Evolutionary conservation across 2,113 vertebrate genomes (phyloP).

Genomic region (Paramisgurnus dabryanus): DNA sequence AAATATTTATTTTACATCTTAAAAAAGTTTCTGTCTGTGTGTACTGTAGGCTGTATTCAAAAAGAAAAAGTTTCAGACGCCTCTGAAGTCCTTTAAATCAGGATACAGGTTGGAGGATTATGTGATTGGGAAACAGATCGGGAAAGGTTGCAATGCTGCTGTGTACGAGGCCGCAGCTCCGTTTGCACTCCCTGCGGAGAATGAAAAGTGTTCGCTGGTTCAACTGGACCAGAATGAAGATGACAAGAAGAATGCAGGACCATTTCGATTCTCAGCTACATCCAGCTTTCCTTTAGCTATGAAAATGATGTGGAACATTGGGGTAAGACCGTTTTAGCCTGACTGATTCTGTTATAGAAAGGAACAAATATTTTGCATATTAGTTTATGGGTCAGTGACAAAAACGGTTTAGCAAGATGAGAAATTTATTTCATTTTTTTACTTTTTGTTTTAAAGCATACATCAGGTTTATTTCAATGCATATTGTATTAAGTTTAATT

Average conservation of each 20-base stretch:
- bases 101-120: constrained; percentile 92
- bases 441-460: no score
- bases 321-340: constrained; percentile 57
- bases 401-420: no score
- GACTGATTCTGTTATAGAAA: not conserved
- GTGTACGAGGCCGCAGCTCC: constrained; percentile 85
- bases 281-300: constrained; percentile 70
- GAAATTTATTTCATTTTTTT: no score
- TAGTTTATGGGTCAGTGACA: no score
- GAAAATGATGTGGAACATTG: constrained; percentile 82
- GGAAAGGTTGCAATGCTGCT: constrained; percentile 86
- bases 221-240: constrained; percentile 49
- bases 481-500: no score
- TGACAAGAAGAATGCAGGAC: not conserved
- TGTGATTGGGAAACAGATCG: constrained; percentile 82
- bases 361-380: no score
- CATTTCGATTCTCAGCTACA: constrained; percentile 55
- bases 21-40: not conserved
- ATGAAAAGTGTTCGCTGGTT: constrained; percentile 18
- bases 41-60: constrained; percentile 78
- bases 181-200: constrained; percentile 32
- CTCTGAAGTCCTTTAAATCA: constrained; percentile 66
- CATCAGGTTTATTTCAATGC: no score
- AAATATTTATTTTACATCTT: no score
- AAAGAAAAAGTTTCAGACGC: constrained; percentile 76